Percentiles rank a stretch among this genome's conserved stretches.
phyloP scores from a whole-genome alignment of 2,113 vertebrate genomes.

The Isurus oxyrinchus region DNA sequence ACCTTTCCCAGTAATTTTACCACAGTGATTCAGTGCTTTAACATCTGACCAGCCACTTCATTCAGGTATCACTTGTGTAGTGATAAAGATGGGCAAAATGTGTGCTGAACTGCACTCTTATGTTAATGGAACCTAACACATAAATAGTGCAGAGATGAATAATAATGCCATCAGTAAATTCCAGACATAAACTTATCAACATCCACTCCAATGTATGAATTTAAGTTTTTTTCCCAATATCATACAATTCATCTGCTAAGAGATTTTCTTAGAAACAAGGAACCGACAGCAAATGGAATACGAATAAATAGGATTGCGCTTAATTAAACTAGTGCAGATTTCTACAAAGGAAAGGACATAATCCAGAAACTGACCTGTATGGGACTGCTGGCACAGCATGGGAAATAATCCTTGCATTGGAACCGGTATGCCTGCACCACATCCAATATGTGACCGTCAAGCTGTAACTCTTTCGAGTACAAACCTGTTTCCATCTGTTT shows the following conservation, averaged over 20 bases:
- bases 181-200: neutral
- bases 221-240: neutral
- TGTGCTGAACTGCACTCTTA: neutral
- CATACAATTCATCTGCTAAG: neutral
- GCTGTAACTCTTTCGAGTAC: too few relatives aligned
- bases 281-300: neutral
- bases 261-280: neutral
- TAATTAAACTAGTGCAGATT: neutral
- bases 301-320: neutral
- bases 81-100: slow-evolving; percentile 14
- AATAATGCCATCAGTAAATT: neutral
- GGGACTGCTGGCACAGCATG: neutral
- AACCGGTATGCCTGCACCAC: neutral
- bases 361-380: neutral
- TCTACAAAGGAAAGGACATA: neutral
- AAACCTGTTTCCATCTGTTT: too few relatives aligned
- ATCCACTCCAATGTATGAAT: neutral
- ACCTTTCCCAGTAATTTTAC: neutral
- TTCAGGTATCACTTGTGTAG: slow-evolving; percentile 25
- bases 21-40: slow-evolving; percentile 27
- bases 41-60: slow-evolving; percentile 15
- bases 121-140: neutral
- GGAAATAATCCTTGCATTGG: neutral
- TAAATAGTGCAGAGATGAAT: neutral
- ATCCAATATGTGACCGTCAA: neutral